Evolutionary conservation across 2,113 vertebrate genomes (phyloP).

Genomic region (Sinosuthora webbiana): DNA sequence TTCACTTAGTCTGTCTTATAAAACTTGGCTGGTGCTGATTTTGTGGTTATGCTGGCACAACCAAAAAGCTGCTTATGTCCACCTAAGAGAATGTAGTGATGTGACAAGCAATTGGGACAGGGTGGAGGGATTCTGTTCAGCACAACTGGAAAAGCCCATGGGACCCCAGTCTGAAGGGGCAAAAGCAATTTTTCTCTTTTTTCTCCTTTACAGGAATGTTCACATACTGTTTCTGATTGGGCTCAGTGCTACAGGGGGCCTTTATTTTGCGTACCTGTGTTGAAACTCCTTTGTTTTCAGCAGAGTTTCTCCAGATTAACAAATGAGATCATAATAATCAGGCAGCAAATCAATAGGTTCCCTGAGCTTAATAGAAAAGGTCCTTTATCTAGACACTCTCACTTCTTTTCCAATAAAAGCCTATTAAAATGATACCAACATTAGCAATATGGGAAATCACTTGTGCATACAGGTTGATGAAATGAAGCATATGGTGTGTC

Average conservation of each 20-base stretch:
- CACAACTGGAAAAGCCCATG: background rate
- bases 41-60: background rate
- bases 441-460: conserved; percentile 23
- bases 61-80: background rate
- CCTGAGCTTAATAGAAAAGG: conserved; percentile 15
- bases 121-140: background rate
- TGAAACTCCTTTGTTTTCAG: background rate
- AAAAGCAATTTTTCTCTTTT: background rate
- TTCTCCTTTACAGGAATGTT: background rate
- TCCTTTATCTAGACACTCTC: conserved; percentile 16
- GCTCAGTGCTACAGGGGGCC: background rate
- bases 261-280: background rate
- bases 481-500: conserved; percentile 48
- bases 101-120: background rate
- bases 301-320: background rate
- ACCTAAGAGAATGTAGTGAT: background rate
- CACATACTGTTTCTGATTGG: background rate
- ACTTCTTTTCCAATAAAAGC: conserved; percentile 47
- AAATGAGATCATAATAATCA: conserved; percentile 40
- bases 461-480: conserved; percentile 47
- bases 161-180: background rate
- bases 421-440: conserved; percentile 51
- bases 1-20: background rate
- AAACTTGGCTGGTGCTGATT: background rate
- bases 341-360: conserved; percentile 45